Base-by-base conservation (phyloP, 2,888 invertebrate species). In the Cephus runcator region DNA sequence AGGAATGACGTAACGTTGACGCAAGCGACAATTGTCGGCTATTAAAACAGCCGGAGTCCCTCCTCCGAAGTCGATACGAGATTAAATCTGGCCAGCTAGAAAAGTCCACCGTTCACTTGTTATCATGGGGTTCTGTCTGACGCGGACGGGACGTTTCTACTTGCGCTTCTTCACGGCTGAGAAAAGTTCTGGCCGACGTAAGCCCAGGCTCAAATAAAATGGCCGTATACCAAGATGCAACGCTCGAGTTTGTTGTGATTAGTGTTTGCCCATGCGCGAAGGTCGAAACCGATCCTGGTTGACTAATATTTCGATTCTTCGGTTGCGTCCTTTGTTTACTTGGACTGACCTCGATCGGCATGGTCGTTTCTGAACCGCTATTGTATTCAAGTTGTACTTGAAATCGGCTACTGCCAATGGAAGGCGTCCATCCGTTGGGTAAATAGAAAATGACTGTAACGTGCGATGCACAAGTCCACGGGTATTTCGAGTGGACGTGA, bases 11-110 rank as follows among this genome's bases (percentile, higher is more conserved):
- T 88, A 85, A 87, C 85, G 85, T 84, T 88, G 88, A 88, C 88
- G 88, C 83, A 88, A 87, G 85, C 86, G 85, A 86, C 88, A 87
- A 88, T 88, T 87, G 88, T 87, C 82, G 85, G 84, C 85, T 81
- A 86, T 86, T 87, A 88, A 85, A 88, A 87, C 75, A 15, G 30
- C 74, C 74, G 34, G 35, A 34, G 74, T n/a, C 34, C 34, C 23
- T 12, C 0, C 71, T 71, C 31, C 31, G 33, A 23, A 31, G 71
- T 71, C 71, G 71, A 71, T 33, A 71, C 71, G 71, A 71, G 33
- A 34, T 33, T 71, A 33, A 34, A 56, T 56, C 56, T 56, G 56
- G 56, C 23, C 23, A 15, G 56, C 23, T 56, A 9, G 23, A 2
- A 56, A 56, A 56, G 9, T 56, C 23, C 23, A 56, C 6, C 40